These are phyloP conservation scores for Cichladusa arquata DNA, from an alignment of 2,113 vertebrate genomes.

Conservation along the genomic window DNA sequence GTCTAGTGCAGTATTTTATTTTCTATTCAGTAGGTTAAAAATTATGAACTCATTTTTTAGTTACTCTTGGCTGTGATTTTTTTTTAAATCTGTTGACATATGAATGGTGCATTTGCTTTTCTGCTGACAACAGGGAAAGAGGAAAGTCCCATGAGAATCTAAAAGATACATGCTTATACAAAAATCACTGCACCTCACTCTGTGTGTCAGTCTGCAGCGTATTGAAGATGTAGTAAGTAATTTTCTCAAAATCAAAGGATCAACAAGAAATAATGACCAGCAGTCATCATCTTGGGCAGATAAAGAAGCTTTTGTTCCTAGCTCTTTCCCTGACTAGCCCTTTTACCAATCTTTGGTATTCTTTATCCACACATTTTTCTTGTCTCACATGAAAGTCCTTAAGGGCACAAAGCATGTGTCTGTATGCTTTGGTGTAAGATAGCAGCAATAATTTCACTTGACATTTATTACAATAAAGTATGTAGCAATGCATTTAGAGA, in stretches of 20 bases:
- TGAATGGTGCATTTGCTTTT: background rate
- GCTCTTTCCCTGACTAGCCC: background rate
- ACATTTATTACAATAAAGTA: background rate
- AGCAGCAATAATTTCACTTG: background rate
- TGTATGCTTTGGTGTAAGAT: background rate
- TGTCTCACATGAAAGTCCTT: background rate
- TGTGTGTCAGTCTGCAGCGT: background rate
- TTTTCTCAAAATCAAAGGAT: background rate
- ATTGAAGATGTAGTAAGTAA: background rate
- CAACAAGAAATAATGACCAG: background rate
- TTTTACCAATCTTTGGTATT: background rate
- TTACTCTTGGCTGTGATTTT: background rate
- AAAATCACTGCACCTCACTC: background rate
- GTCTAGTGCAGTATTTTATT: background rate
- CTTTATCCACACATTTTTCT: background rate
- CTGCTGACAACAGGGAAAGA: background rate
- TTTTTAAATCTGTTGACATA: background rate
- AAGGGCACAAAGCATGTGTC: background rate
- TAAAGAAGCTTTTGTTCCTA: background rate
- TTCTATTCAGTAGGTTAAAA: background rate
- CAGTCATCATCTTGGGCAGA: background rate
- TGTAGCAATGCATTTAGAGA: background rate
- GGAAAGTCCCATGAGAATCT: background rate
- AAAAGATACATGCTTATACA: background rate
- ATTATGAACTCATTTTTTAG: background rate